Base-by-base conservation (phyloP, 2,888 invertebrate genomes). In the Apotomis betuletana region DNA sequence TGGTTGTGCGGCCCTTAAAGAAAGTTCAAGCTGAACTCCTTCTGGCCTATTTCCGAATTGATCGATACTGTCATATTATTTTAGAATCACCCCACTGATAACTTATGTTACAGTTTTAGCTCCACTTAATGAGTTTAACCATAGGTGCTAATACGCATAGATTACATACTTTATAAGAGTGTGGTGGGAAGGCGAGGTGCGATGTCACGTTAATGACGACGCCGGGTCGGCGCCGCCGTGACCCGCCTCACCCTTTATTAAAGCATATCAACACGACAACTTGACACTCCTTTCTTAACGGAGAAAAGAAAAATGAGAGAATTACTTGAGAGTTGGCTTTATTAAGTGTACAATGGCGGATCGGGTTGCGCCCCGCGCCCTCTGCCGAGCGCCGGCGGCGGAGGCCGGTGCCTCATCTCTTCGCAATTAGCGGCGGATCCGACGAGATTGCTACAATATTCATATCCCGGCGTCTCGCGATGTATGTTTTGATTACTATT, bases 221-320 rank as follows among this genome's bases (percentile, higher is more conserved):
- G 52, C 9, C 63, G 10, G 49, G 6, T 9, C 27, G 64, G 27
- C 54, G 64, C 9, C 44, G 41, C 41, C 41, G 41, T 49, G 49
- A 49, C 49, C 49, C 6, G 15, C 55, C 38, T 4, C 12, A 44
- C n/a, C 46, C 65, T 60, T 70, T 70, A 67, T 70, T 67, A 70
- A 41, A 69, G 65, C 65, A 46, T 55, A 70, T 70, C 70, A 70
- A 15, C 55, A 9, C 27, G 64, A 65, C 60, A 68, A 70, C 70
- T 70, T 55, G 70, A 70, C 70, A 70, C 65, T 65, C 65, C 70
- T 54, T n/a, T 60, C 70, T 70, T 70, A 70, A 69, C 57, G 62
- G 57, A 49, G 70, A 38, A 13, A 55, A 60, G 65, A 61, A 60
- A 64, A 70, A 70, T 60, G 38, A 51, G 65, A 55, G 54, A 70